Evolutionary conservation across 2,113 vertebrate species (phyloP).

Genomic region (Nycticryphes semicollaris): DNA sequence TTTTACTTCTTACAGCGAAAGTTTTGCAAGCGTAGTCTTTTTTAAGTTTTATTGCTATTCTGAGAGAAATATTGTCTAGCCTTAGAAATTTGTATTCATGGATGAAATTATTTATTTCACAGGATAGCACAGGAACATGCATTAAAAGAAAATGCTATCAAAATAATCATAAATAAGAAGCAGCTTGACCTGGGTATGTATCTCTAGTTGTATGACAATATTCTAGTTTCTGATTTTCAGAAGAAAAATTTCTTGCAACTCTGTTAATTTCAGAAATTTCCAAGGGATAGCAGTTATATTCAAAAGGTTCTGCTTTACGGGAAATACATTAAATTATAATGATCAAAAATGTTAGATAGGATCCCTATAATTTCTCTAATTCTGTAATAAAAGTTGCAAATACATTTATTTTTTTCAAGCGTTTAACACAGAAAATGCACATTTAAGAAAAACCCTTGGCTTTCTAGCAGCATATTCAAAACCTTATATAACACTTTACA

Average conservation of each 20-base stretch:
- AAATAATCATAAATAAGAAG: conserved; percentile 83
- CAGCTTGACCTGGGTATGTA: conserved; percentile 80
- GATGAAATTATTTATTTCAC: conserved; percentile 48
- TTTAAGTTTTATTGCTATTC: not conserved
- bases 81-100: not conserved
- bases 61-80: not conserved
- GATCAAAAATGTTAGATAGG: not conserved
- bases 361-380: too few species aligned
- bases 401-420: not conserved
- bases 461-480: not conserved
- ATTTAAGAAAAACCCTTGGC: not conserved
- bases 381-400: not conserved
- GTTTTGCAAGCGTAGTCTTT: not conserved
- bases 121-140: conserved; percentile 79
- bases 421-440: not conserved
- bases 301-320: not conserved
- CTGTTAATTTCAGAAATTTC: not conserved
- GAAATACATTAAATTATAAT: not conserved
- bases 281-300: not conserved
- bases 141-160: conserved; percentile 79
- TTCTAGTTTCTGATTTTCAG: not conserved
- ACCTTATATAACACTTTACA: not conserved
- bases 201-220: not conserved
- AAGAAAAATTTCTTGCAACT: not conserved
- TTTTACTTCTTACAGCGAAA: not conserved